Base-by-base conservation (phyloP, 2,113 vertebrate species). In the Platichthys flesus region DNA sequence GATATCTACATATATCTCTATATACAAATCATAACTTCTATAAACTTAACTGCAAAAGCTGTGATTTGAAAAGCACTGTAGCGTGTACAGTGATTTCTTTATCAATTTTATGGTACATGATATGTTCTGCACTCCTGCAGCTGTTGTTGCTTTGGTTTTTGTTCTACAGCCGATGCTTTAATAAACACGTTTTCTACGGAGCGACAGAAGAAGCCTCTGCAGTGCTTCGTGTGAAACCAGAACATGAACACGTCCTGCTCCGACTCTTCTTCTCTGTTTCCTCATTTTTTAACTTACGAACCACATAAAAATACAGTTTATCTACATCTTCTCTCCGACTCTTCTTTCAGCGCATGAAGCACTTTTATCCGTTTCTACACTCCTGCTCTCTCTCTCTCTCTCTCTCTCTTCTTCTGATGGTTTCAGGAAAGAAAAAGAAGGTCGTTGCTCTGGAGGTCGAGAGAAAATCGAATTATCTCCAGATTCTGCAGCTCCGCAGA, bases 111-210 rank as follows among this genome's bases (percentile, higher is more conserved):
- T 93, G 93, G 85, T 94, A 90, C 77, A 83, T 73, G 67, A 91
- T 92, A 87, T 93, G 87, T 94, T 92, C 92, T 94, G 93, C 92
- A 90, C 83, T 91, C 78, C 83, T 93, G 91, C 91, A 92, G 92
- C 65, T 88, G 80, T 85, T 90, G 59, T 78, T 78, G 57, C 20
- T 87, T 65, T 76, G 68, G 85, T 91, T 91, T 88, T 26, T 89
- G 83, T 91, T 91, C 73, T 90, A 84, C 77, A 89, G 87, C 86
- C 75, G 80, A 89, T 91, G 93, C 89, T 94, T 93, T 93, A 94
- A 94, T 94, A 94, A 94, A 94, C 82, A 84, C 70, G 57, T 93
- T 94, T 94, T 93, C 79, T 93, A 93, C 67, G 24, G 76, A 85
- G 88, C 70, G 79, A 85, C 86, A 59, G 65, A 72, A 67, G 78